These are phyloP conservation scores for Trachemys scripta DNA, from an alignment of 2,113 vertebrate species.

Conservation along the genomic window DNA sequence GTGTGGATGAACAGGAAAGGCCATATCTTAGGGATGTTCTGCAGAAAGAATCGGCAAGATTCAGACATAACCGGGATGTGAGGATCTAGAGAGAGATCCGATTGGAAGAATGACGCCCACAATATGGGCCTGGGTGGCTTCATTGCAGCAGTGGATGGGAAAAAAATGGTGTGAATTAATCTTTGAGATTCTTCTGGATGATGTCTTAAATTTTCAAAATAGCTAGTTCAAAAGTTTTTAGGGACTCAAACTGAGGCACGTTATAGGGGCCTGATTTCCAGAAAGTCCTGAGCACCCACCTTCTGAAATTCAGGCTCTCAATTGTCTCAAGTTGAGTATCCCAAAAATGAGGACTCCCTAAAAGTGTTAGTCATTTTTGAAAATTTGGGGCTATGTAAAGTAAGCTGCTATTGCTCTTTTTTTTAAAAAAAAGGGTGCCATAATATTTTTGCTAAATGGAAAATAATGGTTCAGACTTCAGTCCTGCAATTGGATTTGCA, in stretches of 20 bases:
- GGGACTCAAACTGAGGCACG: too few species aligned
- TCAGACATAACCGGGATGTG: neutral
- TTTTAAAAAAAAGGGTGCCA: too few species aligned
- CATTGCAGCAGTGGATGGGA: neutral
- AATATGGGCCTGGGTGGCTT: neutral
- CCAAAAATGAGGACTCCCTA: too few species aligned
- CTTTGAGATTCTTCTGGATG: neutral
- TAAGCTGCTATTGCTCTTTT: neutral
- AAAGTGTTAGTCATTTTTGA: too few species aligned
- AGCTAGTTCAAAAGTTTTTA: neutral
- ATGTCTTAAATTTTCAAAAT: neutral
- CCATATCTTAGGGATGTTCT: neutral
- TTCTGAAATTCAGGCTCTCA: neutral
- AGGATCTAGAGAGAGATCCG: neutral
- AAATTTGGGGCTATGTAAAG: neutral
- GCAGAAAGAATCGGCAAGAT: neutral
- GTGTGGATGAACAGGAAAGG: neutral
- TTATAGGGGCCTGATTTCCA: neutral
- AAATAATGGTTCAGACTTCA: constrained; percentile 31
- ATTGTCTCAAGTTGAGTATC: too few species aligned
- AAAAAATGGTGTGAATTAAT: neutral
- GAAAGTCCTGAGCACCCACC: too few species aligned
- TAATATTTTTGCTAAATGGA: neutral
- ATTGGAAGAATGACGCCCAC: neutral
- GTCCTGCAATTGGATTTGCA: constrained; percentile 18